Evolutionary conservation across 2,113 vertebrate species (phyloP), one percentile per base, ranked within the genome.

Genomic region (Planiliza haematocheilus): DNA sequence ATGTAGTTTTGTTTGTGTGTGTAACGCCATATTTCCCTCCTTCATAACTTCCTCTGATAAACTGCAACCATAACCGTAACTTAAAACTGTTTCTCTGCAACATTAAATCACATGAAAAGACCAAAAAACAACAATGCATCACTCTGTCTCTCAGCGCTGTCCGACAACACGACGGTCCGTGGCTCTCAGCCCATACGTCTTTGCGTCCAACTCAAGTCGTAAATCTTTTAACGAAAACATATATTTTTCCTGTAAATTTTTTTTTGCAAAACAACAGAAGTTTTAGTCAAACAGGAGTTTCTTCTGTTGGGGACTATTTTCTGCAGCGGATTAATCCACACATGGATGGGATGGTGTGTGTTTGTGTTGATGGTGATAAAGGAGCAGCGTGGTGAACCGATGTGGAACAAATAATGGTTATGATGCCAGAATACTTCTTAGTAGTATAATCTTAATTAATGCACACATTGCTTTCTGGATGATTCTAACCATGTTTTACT

Each of bases 161-260:
- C 39, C 42, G 16, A 45, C 39, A 45, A 7, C 7, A 14, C 43
- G 4, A 7, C 43, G 7, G 43, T 45, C 7, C 16, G 43, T n/a
- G 43, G 11, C 52, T 68, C 42, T 30, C 18, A 21, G 57, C 18
- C 9, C 7, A 0, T 7, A 65, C 9, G 41, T 3, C 20, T 16
- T 17, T 24, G 18, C 24, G 1, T 45, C 43, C 16, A n/a, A n/a
- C 43, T 45, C n/a, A n/a, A n/a, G n/a, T n/a, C n/a, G 6, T 56
- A 56, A 56, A 56, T 46, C 41, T 68, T 45, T 36, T 0, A 51
- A 51, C 11, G 39, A 21, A 69, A 69, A 46, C 14, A 57, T 30
- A 37, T 38, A 43, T 49, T 63, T 46, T 45, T 34, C 12, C 24
- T 3, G 24, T 30, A 30, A 30, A 3, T 30, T 30, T 30, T 30